These are phyloP conservation scores for Aricia artaxerxes DNA, from an alignment of 2,888 invertebrate species.

Conservation along the genomic window DNA sequence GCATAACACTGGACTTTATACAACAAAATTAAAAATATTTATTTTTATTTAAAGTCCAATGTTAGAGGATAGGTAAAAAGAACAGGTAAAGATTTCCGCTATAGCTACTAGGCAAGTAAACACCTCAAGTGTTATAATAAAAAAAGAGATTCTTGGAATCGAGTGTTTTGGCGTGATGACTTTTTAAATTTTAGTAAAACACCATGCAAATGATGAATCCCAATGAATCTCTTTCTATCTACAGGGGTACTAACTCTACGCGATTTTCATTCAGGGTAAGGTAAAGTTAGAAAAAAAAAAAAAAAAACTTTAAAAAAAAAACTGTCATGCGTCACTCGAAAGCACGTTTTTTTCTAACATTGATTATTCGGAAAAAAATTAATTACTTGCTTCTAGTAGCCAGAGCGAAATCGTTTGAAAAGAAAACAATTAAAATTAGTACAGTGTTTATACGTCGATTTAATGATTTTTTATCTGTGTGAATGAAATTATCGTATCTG, in stretches of 20 bases:
- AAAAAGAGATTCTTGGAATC: conserved; percentile 74
- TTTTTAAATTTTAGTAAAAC: conserved; percentile 32
- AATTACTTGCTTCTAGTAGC: conserved; percentile 81
- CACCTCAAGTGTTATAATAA: conserved; percentile 54
- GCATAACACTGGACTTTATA: conserved; percentile 67
- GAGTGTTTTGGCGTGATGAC: conserved; percentile 38
- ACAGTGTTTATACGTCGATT: conserved; percentile 41
- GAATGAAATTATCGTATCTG: conserved; percentile 17
- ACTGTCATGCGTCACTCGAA: conserved; percentile 63
- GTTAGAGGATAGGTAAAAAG: conserved; percentile 62
- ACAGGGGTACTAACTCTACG: conserved; percentile 69
- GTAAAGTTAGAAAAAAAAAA: conserved; percentile 47
- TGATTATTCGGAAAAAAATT: conserved; percentile 54
- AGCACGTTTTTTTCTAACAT: conserved; percentile 68
- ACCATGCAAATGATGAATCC: conserved; percentile 51
- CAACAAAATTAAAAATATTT: conserved; percentile 41
- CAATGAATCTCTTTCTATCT: conserved; percentile 75
- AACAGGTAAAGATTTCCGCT: conserved; percentile 68
- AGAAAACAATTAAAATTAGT: conserved; percentile 59
- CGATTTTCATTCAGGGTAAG: conserved; percentile 67
- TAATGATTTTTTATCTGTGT: conserved; percentile 28
- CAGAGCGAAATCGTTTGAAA: conserved; percentile 75
- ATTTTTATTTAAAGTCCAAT: conserved; percentile 57
- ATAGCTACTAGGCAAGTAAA: conserved; percentile 80
- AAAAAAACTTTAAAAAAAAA: conserved; percentile 45